Conservation (phyloP, 2,797 vertebrate genomes). For the Bryconaethiops microstoma region DNA sequence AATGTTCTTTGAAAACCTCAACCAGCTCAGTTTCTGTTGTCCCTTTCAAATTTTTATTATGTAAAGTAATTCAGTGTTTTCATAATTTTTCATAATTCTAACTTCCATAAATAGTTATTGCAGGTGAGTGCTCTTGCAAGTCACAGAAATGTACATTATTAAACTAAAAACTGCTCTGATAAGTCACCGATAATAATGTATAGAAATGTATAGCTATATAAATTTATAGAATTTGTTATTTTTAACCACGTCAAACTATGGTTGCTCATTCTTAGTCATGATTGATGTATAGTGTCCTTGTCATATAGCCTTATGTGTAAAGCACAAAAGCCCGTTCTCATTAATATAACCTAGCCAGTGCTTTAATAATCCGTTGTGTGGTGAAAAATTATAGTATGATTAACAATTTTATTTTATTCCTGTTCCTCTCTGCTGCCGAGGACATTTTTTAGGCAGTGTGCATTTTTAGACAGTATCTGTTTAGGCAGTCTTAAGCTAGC, state of each 20-base stretch:
- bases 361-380: not conserved
- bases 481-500: not conserved
- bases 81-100: not conserved
- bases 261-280: not conserved
- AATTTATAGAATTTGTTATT: no score
- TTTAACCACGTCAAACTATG: not conserved
- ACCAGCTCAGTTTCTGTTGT: constrained; percentile 40
- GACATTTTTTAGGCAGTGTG: not conserved
- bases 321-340: not conserved
- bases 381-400: not conserved
- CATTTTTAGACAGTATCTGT: not conserved
- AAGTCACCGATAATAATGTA: not conserved
- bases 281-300: no score
- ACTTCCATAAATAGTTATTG: not conserved
- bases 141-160: not conserved
- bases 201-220: no score
- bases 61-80: constrained; percentile 5
- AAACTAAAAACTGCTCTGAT: not conserved
- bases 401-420: not conserved
- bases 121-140: not conserved
- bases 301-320: not conserved
- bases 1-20: constrained; percentile 51
- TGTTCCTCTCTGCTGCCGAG: not conserved
- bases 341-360: not conserved
- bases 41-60: constrained; percentile 29